Evolutionary conservation across 2,888 invertebrate species (phyloP).

Genomic region (Eupithecia dodoneata): DNA sequence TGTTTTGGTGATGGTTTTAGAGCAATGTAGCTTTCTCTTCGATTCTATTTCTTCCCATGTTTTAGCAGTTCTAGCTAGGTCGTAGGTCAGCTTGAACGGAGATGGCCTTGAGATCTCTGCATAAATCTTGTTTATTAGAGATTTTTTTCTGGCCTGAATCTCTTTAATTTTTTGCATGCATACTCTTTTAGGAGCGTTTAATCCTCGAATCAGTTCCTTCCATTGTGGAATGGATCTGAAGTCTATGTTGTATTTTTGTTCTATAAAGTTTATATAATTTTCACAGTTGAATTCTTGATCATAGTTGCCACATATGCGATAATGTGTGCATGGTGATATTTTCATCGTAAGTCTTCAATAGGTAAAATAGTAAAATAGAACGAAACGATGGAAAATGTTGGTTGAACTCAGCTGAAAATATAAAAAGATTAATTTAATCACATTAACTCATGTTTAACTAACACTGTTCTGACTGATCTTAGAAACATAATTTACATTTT

Average conservation of each 20-base stretch:
- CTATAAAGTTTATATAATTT: not conserved
- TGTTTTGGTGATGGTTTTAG: not conserved
- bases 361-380: not conserved
- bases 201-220: constrained; percentile 60
- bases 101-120: constrained; percentile 59
- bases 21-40: constrained; percentile 38
- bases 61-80: constrained; percentile 62
- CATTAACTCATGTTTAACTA: no score
- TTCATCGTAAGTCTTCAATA: not conserved
- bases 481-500: no score
- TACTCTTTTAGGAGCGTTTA: constrained; percentile 56
- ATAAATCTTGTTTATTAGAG: constrained; percentile 67
- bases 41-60: constrained; percentile 54
- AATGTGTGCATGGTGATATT: not conserved
- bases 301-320: not conserved
- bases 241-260: constrained; percentile 53
- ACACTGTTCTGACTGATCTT: no score
- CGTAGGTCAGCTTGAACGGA: constrained; percentile 67
- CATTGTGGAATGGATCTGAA: constrained; percentile 60
- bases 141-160: constrained; percentile 57
- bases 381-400: not conserved
- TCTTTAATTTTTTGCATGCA: constrained; percentile 59
- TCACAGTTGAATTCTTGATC: not conserved
- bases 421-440: no score
- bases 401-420: no score